A percentile compares a stretch with the other conserved stretches of the same genome.
These are phyloP conservation scores for Eumaeus atala DNA, from an alignment of 1,140 invertebrate species.

Conservation along the genomic window DNA sequence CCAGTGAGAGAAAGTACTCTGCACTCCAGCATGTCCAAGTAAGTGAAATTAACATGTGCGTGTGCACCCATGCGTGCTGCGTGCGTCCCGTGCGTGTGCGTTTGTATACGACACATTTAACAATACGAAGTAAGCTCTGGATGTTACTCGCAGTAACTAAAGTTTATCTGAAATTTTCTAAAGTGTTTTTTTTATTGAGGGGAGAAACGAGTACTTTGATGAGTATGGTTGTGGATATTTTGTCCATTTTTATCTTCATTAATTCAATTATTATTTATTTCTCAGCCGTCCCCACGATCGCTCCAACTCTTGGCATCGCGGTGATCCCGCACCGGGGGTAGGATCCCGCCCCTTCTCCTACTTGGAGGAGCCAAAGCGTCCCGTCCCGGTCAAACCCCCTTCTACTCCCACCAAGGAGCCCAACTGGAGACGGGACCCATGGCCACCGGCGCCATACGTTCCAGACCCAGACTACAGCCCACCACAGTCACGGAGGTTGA, in stretches of 20 bases:
- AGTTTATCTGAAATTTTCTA: no score
- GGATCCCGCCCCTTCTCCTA: slow-evolving; percentile 44
- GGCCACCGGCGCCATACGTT: slow-evolving; percentile 34
- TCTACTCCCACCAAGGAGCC: slow-evolving; percentile 20
- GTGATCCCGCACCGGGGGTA: slow-evolving; percentile 15
- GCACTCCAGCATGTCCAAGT: slow-evolving; percentile 13
- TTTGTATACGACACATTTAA: no score
- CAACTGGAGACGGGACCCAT: slow-evolving; percentile 35
- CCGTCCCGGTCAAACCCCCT: slow-evolving; percentile 20
- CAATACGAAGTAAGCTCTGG: no score
- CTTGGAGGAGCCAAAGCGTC: slow-evolving; percentile 36
- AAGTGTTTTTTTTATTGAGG: no score
- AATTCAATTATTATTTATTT: not conserved
- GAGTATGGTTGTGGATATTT: no score
- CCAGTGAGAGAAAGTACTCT: slow-evolving; percentile 19
- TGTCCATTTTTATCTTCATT: no score
- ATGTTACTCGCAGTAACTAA: no score
- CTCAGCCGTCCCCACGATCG: slow-evolving; percentile 27
- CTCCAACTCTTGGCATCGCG: slow-evolving; percentile 38
- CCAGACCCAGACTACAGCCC: slow-evolving; percentile 55
- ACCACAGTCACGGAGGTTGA: slow-evolving; percentile 34
- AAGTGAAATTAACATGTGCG: not conserved
- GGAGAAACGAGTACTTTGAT: no score
- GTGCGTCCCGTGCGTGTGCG: no score
- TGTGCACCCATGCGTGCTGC: no score